Evolutionary conservation across 1,140 invertebrate genomes (phyloP), one percentile per base, ranked within the genome.

Genomic region (Apis cerana): DNA sequence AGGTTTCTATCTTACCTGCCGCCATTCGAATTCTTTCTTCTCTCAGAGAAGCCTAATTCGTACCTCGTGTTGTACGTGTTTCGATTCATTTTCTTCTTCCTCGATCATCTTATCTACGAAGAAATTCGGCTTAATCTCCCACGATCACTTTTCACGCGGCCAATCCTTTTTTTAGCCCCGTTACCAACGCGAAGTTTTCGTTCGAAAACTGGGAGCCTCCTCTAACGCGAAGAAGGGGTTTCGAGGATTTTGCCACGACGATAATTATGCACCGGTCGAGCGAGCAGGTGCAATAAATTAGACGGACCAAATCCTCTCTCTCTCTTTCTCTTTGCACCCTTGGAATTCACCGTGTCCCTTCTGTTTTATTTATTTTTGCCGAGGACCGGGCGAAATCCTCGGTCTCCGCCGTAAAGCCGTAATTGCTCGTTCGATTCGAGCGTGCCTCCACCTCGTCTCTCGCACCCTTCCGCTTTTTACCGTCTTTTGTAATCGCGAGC

Each of bases 351-450:
- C 67, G 77, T 56, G 52, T 33, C 21, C 50, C 72, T 71, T 74
- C 68, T 69, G 33, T 17, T 77, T 84, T 77, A 74, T 87, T 87
- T 84, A 87, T 87, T 87, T 87, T 86, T 62, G 58, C 23, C 65
- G 21, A 33, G 27, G 48, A 43, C 75, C 61, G 62, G 67, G 56
- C 19, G 2, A 43, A 43, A 43, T 65, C 65, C 43, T 58, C 27
- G 72, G 58, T 72, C 61, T 75, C 23, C 59, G 3, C 33, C 85
- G 75, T 87, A 88, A 88, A n/a, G n/a, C n/a, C n/a, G n/a, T n/a
- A n/a, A 87, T 88, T 88, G 78, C 74, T 58, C 82, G 86, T 87
- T 88, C 87, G 87, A 88, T 88, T 75, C 82, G 23, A 27, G 56
- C 76, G 61, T 56, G 71, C 77, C 77, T 64, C 69, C 69, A 82